Evolutionary conservation across 2,113 vertebrate species (phyloP).

Genomic region (Argyrosomus japonicus): DNA sequence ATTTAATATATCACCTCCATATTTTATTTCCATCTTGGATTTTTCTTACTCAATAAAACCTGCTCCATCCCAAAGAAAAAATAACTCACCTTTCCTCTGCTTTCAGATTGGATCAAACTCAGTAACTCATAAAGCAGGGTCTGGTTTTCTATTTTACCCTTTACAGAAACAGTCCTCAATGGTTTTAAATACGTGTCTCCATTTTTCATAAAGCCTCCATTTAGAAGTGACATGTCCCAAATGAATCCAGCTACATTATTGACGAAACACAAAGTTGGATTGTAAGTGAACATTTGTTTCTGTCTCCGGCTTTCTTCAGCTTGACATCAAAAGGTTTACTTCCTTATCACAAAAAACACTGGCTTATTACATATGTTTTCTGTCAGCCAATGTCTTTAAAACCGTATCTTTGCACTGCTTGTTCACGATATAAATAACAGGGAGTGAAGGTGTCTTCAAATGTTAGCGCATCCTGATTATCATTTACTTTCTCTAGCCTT

Average conservation of each 20-base stretch:
- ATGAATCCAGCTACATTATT: slow-evolving; percentile 23
- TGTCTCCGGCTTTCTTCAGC: slow-evolving; percentile 10
- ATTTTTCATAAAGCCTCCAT: slow-evolving; percentile 28
- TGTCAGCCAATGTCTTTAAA: slow-evolving; percentile 17
- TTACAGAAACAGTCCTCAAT: slow-evolving; percentile 11
- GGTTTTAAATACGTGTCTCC: slow-evolving; percentile 37
- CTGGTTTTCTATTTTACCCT: slow-evolving; percentile 21
- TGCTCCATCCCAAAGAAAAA: slow-evolving; percentile 26
- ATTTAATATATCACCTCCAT: slow-evolving; percentile 40
- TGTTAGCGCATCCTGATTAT: slow-evolving; percentile 58
- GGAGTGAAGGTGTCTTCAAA: slow-evolving; percentile 48
- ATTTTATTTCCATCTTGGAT: slow-evolving; percentile 32
- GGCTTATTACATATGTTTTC: slow-evolving; percentile 27
- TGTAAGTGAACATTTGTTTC: slow-evolving; percentile 13
- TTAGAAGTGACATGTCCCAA: slow-evolving; percentile 18
- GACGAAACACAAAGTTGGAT: slow-evolving; percentile 1
- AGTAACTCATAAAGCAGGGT: slow-evolving; percentile 23
- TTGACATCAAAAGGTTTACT: not conserved
- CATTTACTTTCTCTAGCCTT: slow-evolving; percentile 61
- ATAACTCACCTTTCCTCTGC: not conserved
- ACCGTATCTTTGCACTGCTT: slow-evolving; percentile 8
- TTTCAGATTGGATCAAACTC: slow-evolving; percentile 40
- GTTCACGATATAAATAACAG: slow-evolving; percentile 43
- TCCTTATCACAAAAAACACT: not conserved
- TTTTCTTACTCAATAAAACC: slow-evolving; percentile 31